phyloP scores from a whole-genome alignment of 2,797 vertebrate species.

The Carcharodon carcharias region DNA sequence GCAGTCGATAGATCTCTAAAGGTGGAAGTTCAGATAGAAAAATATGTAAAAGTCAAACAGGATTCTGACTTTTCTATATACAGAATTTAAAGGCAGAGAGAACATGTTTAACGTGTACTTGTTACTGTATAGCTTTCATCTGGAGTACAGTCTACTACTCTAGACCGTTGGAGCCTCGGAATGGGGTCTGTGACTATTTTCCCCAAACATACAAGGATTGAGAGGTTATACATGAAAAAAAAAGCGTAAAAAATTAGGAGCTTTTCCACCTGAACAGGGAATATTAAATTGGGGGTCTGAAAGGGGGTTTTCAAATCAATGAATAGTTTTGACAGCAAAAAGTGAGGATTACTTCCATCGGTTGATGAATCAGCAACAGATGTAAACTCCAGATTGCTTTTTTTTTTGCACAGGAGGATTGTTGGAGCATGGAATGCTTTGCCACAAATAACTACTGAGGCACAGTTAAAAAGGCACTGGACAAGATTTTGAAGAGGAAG shows the following conservation, averaged over 20 bases:
- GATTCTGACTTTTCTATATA: not conserved
- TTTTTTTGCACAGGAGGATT: not conserved
- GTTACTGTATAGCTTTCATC: not conserved
- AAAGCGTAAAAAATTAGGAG: not conserved
- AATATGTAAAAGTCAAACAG: not conserved
- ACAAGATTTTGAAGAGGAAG: not conserved
- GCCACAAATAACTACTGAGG: not conserved
- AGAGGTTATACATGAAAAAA: not conserved
- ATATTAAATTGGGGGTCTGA: not conserved
- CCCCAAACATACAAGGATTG: not conserved
- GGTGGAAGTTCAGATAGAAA: not conserved
- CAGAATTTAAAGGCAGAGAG: not conserved
- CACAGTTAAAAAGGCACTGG: not conserved
- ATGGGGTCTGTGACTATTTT: not conserved
- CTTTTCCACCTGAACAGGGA: not conserved
- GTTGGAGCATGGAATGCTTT: not conserved
- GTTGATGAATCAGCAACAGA: not conserved
- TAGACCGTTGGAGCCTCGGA: not conserved
- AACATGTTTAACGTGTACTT: not conserved
- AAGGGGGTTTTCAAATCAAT: not conserved
- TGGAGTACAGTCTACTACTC: not conserved
- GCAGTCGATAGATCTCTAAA: not conserved
- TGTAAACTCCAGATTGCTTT: not conserved
- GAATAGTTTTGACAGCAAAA: not conserved
- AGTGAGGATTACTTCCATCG: not conserved